Evolutionary conservation across 2,888 invertebrate genomes (phyloP).

Genomic region (Pandemis corylana): DNA sequence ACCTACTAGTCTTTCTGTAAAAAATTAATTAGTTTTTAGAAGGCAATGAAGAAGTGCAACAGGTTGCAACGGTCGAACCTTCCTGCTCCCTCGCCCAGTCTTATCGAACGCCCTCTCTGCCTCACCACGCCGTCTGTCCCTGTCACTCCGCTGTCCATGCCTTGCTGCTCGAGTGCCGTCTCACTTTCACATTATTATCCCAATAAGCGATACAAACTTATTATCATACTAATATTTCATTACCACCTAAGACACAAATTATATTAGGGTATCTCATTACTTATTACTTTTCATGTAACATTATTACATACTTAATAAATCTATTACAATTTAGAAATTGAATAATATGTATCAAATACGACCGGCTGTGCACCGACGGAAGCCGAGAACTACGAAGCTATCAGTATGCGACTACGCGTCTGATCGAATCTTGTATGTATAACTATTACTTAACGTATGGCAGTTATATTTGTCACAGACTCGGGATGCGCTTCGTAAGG

Average conservation of each 20-base stretch:
- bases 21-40: constrained; percentile 57
- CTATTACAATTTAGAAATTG: constrained; percentile 83
- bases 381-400: constrained; percentile 77
- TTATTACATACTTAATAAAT: constrained; percentile 81
- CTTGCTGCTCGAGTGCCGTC: constrained; percentile 57
- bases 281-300: constrained; percentile 79
- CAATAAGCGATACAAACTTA: constrained; percentile 80
- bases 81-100: constrained; percentile 37
- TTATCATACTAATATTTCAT: constrained; percentile 78
- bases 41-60: constrained; percentile 60
- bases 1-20: constrained; percentile 62
- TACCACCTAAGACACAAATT: constrained; percentile 84
- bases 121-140: constrained; percentile 34
- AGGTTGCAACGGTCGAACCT: constrained; percentile 54
- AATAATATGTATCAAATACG: constrained; percentile 83
- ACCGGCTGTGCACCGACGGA: constrained; percentile 80
- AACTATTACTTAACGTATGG: constrained; percentile 82
- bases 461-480: constrained; percentile 79
- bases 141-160: constrained; percentile 47
- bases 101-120: constrained; percentile 27
- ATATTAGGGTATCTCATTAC: constrained; percentile 80
- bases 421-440: constrained; percentile 62
- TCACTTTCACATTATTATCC: constrained; percentile 57
- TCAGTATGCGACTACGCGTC: constrained; percentile 65
- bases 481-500: constrained; percentile 56